Evolutionary conservation across 2,888 invertebrate species (phyloP), one percentile per base, ranked within the genome.

Genomic region (Homarus gammarus): DNA sequence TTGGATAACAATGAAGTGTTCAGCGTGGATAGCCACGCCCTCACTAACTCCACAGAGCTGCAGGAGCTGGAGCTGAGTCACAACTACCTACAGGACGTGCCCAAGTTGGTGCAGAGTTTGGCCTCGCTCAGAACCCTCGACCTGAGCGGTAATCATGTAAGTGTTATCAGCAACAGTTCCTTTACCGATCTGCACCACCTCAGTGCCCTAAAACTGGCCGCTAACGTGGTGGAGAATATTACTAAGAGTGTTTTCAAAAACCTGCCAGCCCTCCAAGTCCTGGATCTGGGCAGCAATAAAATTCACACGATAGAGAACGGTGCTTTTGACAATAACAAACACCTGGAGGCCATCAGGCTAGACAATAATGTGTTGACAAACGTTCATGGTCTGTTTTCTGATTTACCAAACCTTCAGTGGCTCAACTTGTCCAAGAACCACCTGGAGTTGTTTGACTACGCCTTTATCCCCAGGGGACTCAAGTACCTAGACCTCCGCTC

Each of bases 11-110:
- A 92, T 38, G 87, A 87, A 40, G 85, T n/a, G 78, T 90, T 89
- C 36, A 87, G 87, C 64, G 84, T 92, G 31, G 90, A 92, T 49
- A 89, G 89, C 51, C 82, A 89, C n/a, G 86, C 92, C 33, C 81
- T 92, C 61, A 64, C 49, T 15, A 92, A 92, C 79, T 91, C 97
- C 93, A 95, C 95, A 18, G 96, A 96, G 93, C 95, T 98, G 91
- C 97, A 98, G 94, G 97, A 97, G 12, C 96, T 98, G 91, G 95
- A 98, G 92, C 94, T 98, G 92, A 98, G 98, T 94, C 96, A 97
- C 90, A 98, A 98, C 95, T 95, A 95, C 92, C 94, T 98, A 89
- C 96, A 96, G 85, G 96, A 97, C 94, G 96, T 98, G 92, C 98
- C 98, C 94, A 95, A 96, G 93, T 96, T 97, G 94, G 96, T 97